Evolutionary conservation across 2,113 vertebrate genomes (phyloP).

Genomic region (Silurus glanis): DNA sequence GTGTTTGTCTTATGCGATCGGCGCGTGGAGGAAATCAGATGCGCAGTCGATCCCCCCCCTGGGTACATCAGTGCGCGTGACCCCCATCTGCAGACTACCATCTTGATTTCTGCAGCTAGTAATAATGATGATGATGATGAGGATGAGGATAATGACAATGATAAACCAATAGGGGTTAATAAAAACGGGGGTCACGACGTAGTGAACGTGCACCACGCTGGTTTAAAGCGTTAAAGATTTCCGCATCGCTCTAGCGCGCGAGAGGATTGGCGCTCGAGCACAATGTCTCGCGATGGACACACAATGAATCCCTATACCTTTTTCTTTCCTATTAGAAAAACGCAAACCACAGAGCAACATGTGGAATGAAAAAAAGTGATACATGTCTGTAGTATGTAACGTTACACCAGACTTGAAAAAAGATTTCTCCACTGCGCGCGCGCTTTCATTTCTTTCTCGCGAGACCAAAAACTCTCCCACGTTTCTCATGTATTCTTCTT

Average conservation of each 20-base stretch:
- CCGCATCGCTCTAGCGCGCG: slow-evolving; percentile 8
- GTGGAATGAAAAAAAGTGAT: no score
- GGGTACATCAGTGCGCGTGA: background rate
- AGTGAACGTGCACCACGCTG: background rate
- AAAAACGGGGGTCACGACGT: background rate
- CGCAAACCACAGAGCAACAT: no score
- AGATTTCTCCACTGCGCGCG: background rate
- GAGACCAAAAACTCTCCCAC: background rate
- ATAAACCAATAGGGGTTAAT: background rate
- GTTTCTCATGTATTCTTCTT: background rate
- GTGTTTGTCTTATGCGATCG: background rate
- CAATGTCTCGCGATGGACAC: background rate
- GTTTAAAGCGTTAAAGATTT: background rate
- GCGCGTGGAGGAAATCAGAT: slow-evolving; percentile 11
- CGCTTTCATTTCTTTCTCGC: background rate
- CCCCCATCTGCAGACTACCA: background rate
- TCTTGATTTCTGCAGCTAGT: background rate
- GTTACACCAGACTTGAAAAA: background rate
- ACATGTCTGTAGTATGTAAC: no score
- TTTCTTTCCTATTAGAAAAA: no score
- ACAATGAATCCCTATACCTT: no score
- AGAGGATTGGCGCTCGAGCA: background rate
- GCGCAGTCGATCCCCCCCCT: background rate
- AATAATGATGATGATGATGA: background rate
- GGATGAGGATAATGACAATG: background rate